Evolutionary conservation across 2,888 invertebrate species (phyloP).

Genomic region (Luperina nickerlii): DNA sequence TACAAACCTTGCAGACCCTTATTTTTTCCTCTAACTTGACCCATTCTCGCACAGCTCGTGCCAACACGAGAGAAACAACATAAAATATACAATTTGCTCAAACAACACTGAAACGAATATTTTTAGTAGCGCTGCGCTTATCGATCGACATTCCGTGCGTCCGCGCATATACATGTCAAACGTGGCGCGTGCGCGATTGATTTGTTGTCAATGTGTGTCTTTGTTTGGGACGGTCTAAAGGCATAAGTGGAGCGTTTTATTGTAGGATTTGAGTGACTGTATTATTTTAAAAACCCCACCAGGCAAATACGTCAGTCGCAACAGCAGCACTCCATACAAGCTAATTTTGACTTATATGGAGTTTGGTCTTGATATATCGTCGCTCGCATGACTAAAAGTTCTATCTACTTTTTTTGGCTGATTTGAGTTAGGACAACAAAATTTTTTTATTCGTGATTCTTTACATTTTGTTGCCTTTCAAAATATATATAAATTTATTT

Average conservation of each 20-base stretch:
- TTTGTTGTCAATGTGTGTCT: conserved; percentile 83
- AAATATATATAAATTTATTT: no score
- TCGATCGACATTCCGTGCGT: conserved; percentile 78
- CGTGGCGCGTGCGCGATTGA: conserved; percentile 84
- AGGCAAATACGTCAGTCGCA: no score
- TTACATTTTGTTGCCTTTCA: no score
- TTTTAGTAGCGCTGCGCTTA: conserved; percentile 61
- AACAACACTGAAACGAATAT: conserved; percentile 39
- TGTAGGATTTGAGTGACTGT: no score
- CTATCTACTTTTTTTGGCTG: no score
- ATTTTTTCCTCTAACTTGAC: not conserved
- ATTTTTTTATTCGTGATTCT: no score
- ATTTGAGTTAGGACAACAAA: no score
- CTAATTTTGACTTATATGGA: no score
- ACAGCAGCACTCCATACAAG: no score
- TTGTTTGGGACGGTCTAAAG: conserved; percentile 58
- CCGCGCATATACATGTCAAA: conserved; percentile 72
- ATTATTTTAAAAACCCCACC: no score
- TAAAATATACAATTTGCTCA: conserved; percentile 52
- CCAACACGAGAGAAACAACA: not conserved
- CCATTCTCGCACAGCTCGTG: not conserved
- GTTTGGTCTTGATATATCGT: no score
- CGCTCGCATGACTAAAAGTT: no score
- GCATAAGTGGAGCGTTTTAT: conserved; percentile 42
- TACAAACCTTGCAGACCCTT: not conserved